Base-by-base conservation (phyloP, 2,888 invertebrate genomes). In the Noctua comes region DNA sequence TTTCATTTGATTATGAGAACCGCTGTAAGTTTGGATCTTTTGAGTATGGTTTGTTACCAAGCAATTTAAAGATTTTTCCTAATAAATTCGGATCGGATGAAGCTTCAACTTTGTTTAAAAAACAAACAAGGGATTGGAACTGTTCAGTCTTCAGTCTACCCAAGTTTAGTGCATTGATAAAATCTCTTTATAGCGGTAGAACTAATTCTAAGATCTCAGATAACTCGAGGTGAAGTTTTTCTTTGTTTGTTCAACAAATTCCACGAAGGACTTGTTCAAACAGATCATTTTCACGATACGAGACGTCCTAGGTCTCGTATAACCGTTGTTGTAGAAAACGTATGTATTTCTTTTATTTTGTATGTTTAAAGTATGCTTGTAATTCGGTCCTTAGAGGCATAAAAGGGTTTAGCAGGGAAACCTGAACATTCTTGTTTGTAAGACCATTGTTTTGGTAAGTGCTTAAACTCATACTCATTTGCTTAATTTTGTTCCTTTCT, bases 231-330 rank as follows among this genome's bases (percentile, higher is more conserved):
- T 31, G 24, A 51, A 69, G 21, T 54, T 82, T 82, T 73, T 18
- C 62, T 77, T 57, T 74, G 65, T 82, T 86, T 74, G 36, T 36
- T 73, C n/a, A 70, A n/a, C 65, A 73, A 72, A 84, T 36, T 72
- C n/a, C 10, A 7, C 36, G 73, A 66, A 69, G 48, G 54, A 65
- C 27, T 51, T 62, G 57, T 65, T 31, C 24, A 66, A 31, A 69
- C 18, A 64, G 43, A 85, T 81, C 66, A 70, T 70, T 64, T 70
- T 51, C 71, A 64, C 48, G 27, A 51, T 18, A 27, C 10, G 21
- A 70, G 43, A 36, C 43, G 51, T 46, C 24, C 48, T 51, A 57
- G 64, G 81, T 59, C 4, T 73, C 27, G 48, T 40, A 11, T 31
- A n/a, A 24, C 16, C 16, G 31, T n/a, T 80, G 24, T 83, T 83